Conservation (phyloP, 2,888 invertebrate genomes). For the Caradrina kadenii region DNA sequence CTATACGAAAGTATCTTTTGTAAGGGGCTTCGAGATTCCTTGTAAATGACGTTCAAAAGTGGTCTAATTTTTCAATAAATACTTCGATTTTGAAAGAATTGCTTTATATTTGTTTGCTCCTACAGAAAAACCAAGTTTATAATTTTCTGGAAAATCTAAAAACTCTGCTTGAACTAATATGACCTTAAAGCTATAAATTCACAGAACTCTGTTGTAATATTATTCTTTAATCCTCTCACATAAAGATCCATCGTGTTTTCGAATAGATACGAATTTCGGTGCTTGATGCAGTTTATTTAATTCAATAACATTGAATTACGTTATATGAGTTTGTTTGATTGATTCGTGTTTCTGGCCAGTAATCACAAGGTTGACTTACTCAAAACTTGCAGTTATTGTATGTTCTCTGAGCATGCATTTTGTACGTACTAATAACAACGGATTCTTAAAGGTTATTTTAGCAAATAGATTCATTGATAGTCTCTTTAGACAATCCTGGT, state of each 20-base stretch:
- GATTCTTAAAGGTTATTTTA: conserved; percentile 10
- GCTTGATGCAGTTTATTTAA: conserved; percentile 2
- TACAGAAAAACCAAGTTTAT: neutral
- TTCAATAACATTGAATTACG: conserved; percentile 25
- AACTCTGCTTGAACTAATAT: neutral
- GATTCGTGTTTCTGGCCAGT: conserved; percentile 30
- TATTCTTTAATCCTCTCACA: conserved; percentile 2
- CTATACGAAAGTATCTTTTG: no score
- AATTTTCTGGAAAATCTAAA: neutral
- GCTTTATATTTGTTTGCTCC: no score
- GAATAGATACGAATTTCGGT: conserved; percentile 15
- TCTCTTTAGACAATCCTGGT: neutral
- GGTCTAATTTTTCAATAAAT: no score
- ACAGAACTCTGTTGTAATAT: neutral
- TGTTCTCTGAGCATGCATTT: conserved; percentile 16
- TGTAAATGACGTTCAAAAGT: no score
- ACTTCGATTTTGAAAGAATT: no score
- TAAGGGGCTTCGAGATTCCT: no score
- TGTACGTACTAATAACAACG: neutral
- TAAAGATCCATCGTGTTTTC: neutral
- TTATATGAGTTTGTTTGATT: conserved; percentile 13
- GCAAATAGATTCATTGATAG: neutral
- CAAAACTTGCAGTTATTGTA: conserved; percentile 19
- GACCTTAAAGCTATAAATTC: neutral
- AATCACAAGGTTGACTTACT: conserved; percentile 24